Percentiles rank a stretch among this genome's conserved stretches.
Evolutionary conservation across 2,888 invertebrate genomes (phyloP).

Genomic region (Heliconius hortense): DNA sequence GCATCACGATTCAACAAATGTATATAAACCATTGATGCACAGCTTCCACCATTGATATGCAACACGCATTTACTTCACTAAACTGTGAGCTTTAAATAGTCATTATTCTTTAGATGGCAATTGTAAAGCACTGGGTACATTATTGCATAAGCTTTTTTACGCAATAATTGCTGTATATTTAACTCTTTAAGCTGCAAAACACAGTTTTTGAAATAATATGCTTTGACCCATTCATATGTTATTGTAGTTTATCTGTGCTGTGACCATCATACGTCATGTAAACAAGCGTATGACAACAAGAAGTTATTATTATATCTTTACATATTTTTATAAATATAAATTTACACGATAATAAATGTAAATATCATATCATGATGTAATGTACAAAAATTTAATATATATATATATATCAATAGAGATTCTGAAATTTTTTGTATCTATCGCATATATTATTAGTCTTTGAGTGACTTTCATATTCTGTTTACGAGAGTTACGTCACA

Average conservation of each 20-base stretch:
- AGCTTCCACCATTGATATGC: slow-evolving; percentile 32
- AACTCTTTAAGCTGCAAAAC: neutral
- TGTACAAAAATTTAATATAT: neutral
- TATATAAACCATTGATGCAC: slow-evolving; percentile 41
- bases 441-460: neutral
- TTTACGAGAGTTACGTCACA: neutral
- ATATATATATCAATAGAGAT: neutral
- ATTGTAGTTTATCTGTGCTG: neutral
- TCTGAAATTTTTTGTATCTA: neutral
- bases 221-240: neutral
- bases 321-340: neutral
- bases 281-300: neutral
- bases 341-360: neutral
- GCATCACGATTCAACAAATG: slow-evolving; percentile 26
- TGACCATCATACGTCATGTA: neutral
- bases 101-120: slow-evolving; percentile 2
- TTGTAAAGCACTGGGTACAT: neutral
- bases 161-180: neutral
- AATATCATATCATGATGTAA: neutral
- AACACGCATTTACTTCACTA: slow-evolving; percentile 5
- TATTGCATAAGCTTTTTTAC: neutral
- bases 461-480: neutral
- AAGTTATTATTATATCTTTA: neutral
- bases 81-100: slow-evolving; percentile 12
- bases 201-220: neutral